phyloP scores from a whole-genome alignment of 2,888 invertebrate species.

The Poecilobothrus nobilitatus region DNA sequence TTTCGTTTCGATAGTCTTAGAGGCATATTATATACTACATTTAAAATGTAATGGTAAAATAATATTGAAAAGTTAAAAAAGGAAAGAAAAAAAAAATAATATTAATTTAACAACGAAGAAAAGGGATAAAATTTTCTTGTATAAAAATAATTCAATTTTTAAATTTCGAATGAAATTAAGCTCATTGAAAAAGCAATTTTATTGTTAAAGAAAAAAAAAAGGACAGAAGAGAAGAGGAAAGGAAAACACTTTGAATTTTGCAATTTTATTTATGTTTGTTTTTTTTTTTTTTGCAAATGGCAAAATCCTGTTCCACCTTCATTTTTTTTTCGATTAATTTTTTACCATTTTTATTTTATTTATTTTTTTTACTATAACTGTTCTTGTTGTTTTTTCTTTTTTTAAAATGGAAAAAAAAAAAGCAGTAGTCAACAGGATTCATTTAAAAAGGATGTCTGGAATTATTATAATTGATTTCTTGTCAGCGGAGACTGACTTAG shows the following conservation, averaged over 20 bases:
- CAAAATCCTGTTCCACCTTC: background rate
- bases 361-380: background rate
- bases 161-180: background rate
- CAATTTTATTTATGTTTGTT: background rate
- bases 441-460: background rate
- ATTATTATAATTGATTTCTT: background rate
- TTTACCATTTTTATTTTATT: background rate
- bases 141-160: background rate
- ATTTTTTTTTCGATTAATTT: background rate
- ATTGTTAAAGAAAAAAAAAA: background rate
- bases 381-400: background rate
- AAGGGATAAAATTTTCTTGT: background rate
- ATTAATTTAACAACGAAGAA: too few relatives aligned
- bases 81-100: too few relatives aligned
- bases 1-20: background rate
- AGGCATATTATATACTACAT: background rate
- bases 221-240: background rate
- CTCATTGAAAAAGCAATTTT: background rate
- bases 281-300: background rate
- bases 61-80: background rate
- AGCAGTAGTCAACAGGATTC: background rate
- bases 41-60: background rate
- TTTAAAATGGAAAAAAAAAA: background rate
- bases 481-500: background rate
- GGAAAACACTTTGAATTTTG: background rate